Conservation (phyloP, 1,140 invertebrate species). For the Coenobita brevimanus region DNA sequence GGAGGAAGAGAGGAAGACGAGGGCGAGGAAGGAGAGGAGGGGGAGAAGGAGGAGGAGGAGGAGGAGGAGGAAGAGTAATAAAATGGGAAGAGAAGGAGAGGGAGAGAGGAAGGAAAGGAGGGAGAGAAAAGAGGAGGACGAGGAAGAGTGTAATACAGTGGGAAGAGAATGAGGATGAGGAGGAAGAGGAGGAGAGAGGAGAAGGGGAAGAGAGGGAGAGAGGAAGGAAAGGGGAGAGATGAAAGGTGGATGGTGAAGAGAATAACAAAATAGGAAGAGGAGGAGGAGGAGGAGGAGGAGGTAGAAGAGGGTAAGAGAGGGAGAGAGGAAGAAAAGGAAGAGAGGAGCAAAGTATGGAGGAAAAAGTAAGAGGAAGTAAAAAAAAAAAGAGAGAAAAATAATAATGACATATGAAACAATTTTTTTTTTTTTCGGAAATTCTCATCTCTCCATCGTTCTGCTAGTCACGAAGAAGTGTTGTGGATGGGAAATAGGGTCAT, state of each 20-base stretch:
- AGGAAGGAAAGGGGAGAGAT: neutral
- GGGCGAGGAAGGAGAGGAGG: neutral
- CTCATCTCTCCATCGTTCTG: no score
- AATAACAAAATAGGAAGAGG: neutral
- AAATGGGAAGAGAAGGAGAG: conserved; percentile 9
- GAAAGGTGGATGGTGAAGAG: neutral
- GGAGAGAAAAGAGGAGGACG: neutral
- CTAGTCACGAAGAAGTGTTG: no score
- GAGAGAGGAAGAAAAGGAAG: neutral
- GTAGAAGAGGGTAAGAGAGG: neutral
- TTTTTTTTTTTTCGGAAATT: no score
- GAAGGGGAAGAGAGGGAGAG: neutral
- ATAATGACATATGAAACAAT: no score
- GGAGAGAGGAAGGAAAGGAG: neutral
- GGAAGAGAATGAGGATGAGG: no score
- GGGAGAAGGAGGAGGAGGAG: neutral
- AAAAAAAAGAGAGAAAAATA: neutral
- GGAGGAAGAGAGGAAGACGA: no score
- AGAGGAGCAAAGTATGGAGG: neutral
- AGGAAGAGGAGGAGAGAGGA: neutral
- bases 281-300: neutral
- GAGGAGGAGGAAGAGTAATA: no score
- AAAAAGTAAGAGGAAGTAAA: neutral
- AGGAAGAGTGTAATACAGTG: no score
- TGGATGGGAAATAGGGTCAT: no score